Conservation (phyloP, 2,888 invertebrate genomes). For the Caenorhabditis parvicauda region DNA sequence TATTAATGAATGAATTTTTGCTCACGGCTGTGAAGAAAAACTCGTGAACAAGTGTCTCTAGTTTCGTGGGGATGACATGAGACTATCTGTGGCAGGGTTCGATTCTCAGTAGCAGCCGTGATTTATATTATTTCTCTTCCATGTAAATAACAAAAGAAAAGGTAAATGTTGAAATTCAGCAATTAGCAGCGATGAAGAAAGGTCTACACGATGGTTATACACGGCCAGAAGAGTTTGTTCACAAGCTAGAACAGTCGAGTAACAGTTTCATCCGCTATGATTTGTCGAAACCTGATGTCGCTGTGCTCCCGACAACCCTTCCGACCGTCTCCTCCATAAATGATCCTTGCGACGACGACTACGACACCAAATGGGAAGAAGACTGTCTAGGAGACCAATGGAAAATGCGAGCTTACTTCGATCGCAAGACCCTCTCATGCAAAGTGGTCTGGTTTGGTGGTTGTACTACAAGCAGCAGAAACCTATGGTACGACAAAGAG, state of each 20-base stretch:
- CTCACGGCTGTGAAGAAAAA: too few species aligned
- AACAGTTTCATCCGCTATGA: slow-evolving; percentile 22
- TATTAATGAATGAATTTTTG: too few species aligned
- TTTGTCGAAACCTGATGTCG: slow-evolving; percentile 16
- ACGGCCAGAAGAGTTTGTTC: slow-evolving; percentile 24
- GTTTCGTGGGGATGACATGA: too few species aligned
- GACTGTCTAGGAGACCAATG: slow-evolving; percentile 38
- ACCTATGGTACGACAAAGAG: slow-evolving; percentile 39
- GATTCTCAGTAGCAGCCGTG: too few species aligned
- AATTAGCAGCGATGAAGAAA: too few species aligned
- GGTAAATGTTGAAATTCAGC: slow-evolving; percentile 14
- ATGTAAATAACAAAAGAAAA: too few species aligned
- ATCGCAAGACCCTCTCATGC: slow-evolving; percentile 14
- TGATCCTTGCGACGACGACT: slow-evolving; percentile 38
- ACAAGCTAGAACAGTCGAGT: slow-evolving; percentile 17
- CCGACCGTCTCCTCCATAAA: slow-evolving; percentile 15
- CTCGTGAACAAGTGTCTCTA: too few species aligned
- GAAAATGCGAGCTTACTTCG: slow-evolving; percentile 27
- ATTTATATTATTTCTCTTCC: too few species aligned
- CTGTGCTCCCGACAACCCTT: too few species aligned
- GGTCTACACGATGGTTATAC: slow-evolving; percentile 19
- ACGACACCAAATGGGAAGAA: slow-evolving; percentile 41
- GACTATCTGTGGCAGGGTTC: too few species aligned
- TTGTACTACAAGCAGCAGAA: slow-evolving; percentile 35
- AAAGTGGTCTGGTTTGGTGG: slow-evolving; percentile 48